These are phyloP conservation scores for Odontamblyopus lacepedii DNA, from an alignment of 2,797 vertebrate genomes.

Conservation along the genomic window DNA sequence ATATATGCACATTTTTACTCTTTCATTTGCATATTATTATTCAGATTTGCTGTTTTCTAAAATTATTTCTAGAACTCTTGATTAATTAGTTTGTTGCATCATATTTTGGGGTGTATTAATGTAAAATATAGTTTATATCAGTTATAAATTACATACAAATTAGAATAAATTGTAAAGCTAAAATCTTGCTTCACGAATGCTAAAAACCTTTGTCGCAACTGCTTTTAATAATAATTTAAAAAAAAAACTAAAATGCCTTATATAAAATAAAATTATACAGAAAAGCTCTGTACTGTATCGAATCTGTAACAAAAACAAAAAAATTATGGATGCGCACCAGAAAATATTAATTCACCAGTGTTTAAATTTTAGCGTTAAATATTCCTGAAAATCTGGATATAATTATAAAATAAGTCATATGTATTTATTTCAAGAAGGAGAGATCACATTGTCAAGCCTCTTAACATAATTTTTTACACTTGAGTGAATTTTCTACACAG, in stretches of 20 bases:
- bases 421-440: neutral
- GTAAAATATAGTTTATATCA: neutral
- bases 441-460: neutral
- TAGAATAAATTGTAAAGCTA: neutral
- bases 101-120: neutral
- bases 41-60: neutral
- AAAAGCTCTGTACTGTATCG: neutral
- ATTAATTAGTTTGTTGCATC: neutral
- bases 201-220: neutral
- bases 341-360: neutral
- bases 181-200: neutral
- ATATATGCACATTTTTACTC: neutral
- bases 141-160: neutral
- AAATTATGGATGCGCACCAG: neutral
- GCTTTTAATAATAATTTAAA: too few relatives aligned
- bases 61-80: neutral
- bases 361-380: neutral
- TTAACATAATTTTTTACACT: neutral
- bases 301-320: neutral
- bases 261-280: neutral
- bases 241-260: neutral
- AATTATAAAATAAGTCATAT: neutral
- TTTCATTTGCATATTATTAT: slow-evolving; percentile 1
- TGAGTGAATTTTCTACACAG: neutral
- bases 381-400: neutral